Percentiles rank a stretch among this genome's conserved stretches.
phyloP scores from a whole-genome alignment of 2,113 vertebrate species.

The Trachemys scripta region DNA sequence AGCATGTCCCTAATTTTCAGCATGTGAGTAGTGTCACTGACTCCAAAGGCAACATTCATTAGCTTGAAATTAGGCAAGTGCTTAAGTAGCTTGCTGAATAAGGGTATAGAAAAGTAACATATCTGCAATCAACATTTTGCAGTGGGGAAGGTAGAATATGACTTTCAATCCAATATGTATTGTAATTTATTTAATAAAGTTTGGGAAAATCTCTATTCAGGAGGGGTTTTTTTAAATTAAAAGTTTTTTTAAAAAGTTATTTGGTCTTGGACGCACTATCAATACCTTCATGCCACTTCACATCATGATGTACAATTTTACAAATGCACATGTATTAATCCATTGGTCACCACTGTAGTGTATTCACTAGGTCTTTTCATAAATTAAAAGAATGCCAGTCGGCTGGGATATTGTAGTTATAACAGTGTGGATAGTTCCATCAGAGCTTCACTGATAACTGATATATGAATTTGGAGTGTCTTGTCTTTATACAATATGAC shows the following conservation, averaged over 20 bases:
- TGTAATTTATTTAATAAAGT: neutral
- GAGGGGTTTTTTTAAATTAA: neutral
- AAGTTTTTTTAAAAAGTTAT: neutral
- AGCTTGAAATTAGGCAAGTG: neutral
- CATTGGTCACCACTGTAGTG: neutral
- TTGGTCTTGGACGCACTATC: neutral
- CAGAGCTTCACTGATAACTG: neutral
- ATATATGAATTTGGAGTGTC: neutral
- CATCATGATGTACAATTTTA: neutral
- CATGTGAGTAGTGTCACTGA: neutral
- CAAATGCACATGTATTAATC: neutral
- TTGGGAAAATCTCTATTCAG: neutral
- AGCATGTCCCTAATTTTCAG: neutral
- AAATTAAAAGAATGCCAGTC: neutral
- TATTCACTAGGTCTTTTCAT: neutral
- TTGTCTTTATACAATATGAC: neutral
- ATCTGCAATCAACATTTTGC: neutral
- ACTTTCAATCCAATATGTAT: neutral
- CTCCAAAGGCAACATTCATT: neutral
- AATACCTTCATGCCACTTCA: neutral
- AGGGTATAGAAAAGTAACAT: neutral
- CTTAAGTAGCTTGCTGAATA: neutral
- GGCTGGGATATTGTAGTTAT: neutral
- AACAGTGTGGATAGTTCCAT: neutral
- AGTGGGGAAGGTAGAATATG: neutral